Evolutionary conservation across 2,113 vertebrate species (phyloP).

Genomic region (Triplophysa dalaica): DNA sequence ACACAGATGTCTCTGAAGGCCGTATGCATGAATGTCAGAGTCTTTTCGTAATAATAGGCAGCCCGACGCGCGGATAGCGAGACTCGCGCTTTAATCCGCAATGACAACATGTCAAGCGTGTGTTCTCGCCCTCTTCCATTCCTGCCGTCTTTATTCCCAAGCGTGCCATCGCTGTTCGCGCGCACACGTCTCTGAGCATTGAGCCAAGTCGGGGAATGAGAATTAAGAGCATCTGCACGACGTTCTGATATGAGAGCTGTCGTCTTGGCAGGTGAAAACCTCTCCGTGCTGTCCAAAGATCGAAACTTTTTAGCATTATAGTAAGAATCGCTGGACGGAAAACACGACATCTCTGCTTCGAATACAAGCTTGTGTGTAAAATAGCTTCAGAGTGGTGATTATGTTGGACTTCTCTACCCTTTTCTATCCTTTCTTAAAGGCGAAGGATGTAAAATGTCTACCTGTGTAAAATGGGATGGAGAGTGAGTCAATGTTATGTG

Average conservation of each 20-base stretch:
- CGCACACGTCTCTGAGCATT: not conserved
- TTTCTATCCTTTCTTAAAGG: not conserved
- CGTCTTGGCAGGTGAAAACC: slow-evolving; percentile 12
- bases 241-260: slow-evolving; percentile 10
- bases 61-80: not conserved
- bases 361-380: not conserved
- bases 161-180: not conserved
- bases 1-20: slow-evolving; percentile 37
- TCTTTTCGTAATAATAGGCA: slow-evolving; percentile 19
- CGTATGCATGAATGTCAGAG: slow-evolving; percentile 12
- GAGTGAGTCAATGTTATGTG: not conserved
- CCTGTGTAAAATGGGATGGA: not conserved
- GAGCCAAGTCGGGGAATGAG: not conserved
- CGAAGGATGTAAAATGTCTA: too few relatives aligned
- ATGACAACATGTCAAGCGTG: slow-evolving; percentile 29
- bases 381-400: not conserved
- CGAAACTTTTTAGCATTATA: not conserved
- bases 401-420: not conserved
- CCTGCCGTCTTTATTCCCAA: slow-evolving; percentile 4
- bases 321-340: not conserved
- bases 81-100: slow-evolving; percentile 12
- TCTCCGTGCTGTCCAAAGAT: not conserved
- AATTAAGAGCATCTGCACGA: slow-evolving; percentile 15
- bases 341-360: not conserved
- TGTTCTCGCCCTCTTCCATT: not conserved